Base-by-base conservation (phyloP, 1,140 invertebrate species). In the Eriosoma lanigerum region DNA sequence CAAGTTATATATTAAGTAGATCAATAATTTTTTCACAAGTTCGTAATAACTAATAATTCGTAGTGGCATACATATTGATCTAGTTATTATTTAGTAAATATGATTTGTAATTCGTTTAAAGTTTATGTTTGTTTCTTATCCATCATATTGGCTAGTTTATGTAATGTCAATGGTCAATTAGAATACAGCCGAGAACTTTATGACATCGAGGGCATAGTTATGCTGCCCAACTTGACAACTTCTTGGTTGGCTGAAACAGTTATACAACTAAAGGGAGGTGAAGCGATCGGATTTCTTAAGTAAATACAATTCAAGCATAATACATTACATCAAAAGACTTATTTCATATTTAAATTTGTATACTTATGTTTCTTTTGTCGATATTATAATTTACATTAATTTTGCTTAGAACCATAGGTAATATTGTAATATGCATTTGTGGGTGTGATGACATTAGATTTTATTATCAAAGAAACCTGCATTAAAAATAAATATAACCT, bases 221-320 rank as follows among this genome's bases (percentile, higher is more conserved):
- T 92, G 84, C 89, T 92, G 1, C 89, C 91, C 24, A 92, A 93
- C 68, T 89, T 90, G 17, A 82, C 78, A 32, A 80, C 68, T 52
- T 82, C 83, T 82, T 96, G 94, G 94, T 90, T 94, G 85, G 86
- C 90, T 6, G 89, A 90, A 82, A 94, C 94, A 8, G 88, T 91
- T 82, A 88, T 98, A 13, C 90, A 95, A 83, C 92, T 95, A 1
- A 96, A 97, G 85, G 93, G 94, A 32, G 95, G 94, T 15, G 91
- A 95, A 86, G 92, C 92, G 85, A 89, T 94, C 83, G 95, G 93
- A 66, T 96, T 95, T 86, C 86, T 97, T 17, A 90, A 87, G 90
- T 91, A 86, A 85, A 80, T 81, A 64, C 19, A 78, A 5, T 50
- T 76, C 24, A 38, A 38, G 32, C 32, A 38, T 38, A 38, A 3